Percentiles rank a stretch among this genome's conserved stretches.
Conservation (phyloP, 1,140 invertebrate genomes). For the Camponotus floridanus region DNA sequence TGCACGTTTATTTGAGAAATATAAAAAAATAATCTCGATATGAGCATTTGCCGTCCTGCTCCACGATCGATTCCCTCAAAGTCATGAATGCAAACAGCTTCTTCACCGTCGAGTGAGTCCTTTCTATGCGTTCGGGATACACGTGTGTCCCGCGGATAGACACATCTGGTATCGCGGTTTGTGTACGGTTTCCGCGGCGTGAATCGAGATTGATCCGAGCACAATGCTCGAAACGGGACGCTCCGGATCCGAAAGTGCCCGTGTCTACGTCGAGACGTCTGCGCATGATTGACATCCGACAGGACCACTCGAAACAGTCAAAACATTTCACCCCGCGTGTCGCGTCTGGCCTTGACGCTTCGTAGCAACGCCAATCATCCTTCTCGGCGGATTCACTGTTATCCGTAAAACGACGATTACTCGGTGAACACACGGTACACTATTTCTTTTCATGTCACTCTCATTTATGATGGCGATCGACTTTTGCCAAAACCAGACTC, state of each 20-base stretch:
- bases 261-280: constrained; percentile 76
- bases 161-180: constrained; percentile 66
- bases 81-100: constrained; percentile 52
- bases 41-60: constrained; percentile 17
- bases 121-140: constrained; percentile 26
- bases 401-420: constrained; percentile 58
- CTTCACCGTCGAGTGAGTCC: constrained; percentile 50
- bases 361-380: constrained; percentile 74
- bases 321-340: constrained; percentile 75
- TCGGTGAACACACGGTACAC: constrained; percentile 52
- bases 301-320: constrained; percentile 79
- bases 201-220: constrained; percentile 68
- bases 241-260: constrained; percentile 75
- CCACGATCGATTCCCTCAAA: constrained; percentile 52
- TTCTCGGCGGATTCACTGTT: constrained; percentile 66
- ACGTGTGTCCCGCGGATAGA: constrained; percentile 62
- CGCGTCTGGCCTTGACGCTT: constrained; percentile 78
- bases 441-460: constrained; percentile 53
- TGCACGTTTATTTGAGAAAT: not conserved
- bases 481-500: constrained; percentile 7
- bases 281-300: constrained; percentile 77
- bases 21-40: constrained; percentile 31
- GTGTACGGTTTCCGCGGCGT: constrained; percentile 61
- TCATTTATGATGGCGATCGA: constrained; percentile 19
- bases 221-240: constrained; percentile 66